These are phyloP conservation scores for Chromoteleia sp. DNA, from an alignment of 2,888 invertebrate genomes.

Conservation along the genomic window DNA sequence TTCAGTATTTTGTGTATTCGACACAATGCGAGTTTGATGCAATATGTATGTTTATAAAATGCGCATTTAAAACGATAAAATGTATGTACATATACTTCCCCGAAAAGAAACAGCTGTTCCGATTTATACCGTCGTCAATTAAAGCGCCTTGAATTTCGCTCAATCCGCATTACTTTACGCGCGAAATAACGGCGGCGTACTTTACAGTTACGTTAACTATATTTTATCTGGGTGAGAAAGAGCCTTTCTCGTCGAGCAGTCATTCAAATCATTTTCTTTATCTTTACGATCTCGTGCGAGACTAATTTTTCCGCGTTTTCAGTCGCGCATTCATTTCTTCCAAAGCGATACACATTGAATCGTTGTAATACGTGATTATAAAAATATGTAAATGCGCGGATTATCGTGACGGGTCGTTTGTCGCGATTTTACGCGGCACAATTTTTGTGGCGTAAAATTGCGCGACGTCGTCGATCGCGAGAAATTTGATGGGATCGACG, in stretches of 20 bases:
- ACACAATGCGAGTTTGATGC: too few species aligned
- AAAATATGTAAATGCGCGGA: slow-evolving; percentile 12
- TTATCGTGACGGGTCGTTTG: slow-evolving; percentile 3
- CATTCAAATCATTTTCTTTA: slow-evolving; percentile 28
- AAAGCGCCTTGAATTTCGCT: too few species aligned
- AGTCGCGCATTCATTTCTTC: slow-evolving; percentile 8
- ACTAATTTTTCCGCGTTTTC: slow-evolving; percentile 67
- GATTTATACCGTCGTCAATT: too few species aligned
- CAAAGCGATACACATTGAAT: too few species aligned
- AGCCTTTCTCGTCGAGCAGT: slow-evolving; percentile 9
- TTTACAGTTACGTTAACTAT: slow-evolving; percentile 34
- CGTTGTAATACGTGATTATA: background rate
- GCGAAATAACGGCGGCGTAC: too few species aligned
- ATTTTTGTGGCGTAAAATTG: background rate
- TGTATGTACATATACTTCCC: too few species aligned
- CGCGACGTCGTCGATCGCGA: background rate
- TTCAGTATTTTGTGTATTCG: too few species aligned
- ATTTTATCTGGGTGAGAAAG: slow-evolving; percentile 20
- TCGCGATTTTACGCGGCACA: too few species aligned
- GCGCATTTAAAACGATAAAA: too few species aligned
- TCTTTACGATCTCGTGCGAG: slow-evolving; percentile 39
- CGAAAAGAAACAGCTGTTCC: too few species aligned
- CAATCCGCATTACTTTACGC: too few species aligned
- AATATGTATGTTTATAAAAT: too few species aligned
- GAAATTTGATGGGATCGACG: slow-evolving; percentile 21